Evolutionary conservation across 2,888 invertebrate genomes (phyloP), one percentile per base, ranked within the genome.

Genomic region (Pammene fasciana): DNA sequence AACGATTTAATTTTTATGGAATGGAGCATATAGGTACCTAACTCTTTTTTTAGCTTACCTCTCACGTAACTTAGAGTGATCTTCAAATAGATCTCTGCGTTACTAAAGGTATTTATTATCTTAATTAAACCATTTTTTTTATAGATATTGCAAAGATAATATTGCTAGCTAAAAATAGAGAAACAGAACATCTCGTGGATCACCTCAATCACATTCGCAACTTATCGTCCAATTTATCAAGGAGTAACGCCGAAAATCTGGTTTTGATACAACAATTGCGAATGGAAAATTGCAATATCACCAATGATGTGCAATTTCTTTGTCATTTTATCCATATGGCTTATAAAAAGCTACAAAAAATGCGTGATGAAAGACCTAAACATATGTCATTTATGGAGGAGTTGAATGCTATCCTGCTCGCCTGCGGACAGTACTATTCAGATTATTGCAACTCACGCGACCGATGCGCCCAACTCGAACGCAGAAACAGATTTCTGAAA

Each of bases 381-480:
- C 76, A 83, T 55, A 54, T 76, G 36, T 72, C 83, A 2, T 67
- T 72, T 45, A 67, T 79, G 34, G 74, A 78, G 62, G 79, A 87
- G 75, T 74, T 88, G 14, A 85, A 83, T 68, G 75, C 83, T 56
- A 82, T 89, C 18, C 79, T 88, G 54, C 52, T 82, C 52, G 78
- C 75, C 65, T 87, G 84, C 72, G 84, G 86, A 2, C 80, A 86
- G 65, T 86, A 83, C 67, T 84, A 86, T 68, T 82, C 85, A 7
- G 79, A 86, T 72, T 80, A 78, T 61, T 74, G 71, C 57, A 86
- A 83, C 67, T 82, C 86, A 75, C 75, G 71, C 14, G 77, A 82
- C 64, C 79, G 73, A 71, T 79, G 77, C 41, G 46, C 71, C 26
- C 81, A 78, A 73, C 72, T 85, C 3, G 81, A 86, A 76, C 84